Evolutionary conservation across 2,113 vertebrate genomes (phyloP).

Genomic region (Myodes glareolus): DNA sequence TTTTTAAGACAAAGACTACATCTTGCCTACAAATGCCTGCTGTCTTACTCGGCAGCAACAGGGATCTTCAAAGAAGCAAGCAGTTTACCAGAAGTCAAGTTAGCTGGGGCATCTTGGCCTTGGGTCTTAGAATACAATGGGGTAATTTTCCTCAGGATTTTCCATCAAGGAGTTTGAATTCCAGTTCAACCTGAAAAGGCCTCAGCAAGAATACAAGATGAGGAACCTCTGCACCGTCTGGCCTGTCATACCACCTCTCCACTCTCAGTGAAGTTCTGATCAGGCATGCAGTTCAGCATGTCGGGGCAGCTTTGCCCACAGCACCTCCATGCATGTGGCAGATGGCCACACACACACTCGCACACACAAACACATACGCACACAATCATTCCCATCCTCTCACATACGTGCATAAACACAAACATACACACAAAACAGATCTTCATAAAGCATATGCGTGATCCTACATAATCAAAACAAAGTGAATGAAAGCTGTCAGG

Average conservation of each 20-base stretch:
- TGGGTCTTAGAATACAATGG: not conserved
- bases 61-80: not conserved
- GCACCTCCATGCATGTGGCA: not conserved
- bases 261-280: not conserved
- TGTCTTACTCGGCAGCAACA: not conserved
- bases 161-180: not conserved
- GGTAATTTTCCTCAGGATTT: not conserved
- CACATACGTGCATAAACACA: not conserved
- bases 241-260: too few relatives aligned
- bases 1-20: not conserved
- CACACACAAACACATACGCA: too few relatives aligned
- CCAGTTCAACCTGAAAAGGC: not conserved
- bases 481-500: not conserved
- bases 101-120: not conserved
- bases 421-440: not conserved
- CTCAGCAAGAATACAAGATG: not conserved
- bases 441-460: not conserved
- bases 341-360: not conserved
- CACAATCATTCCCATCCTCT: too few relatives aligned
- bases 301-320: not conserved
- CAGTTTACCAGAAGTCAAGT: not conserved
- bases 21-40: not conserved
- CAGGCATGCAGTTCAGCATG: not conserved
- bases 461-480: not conserved
- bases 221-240: not conserved